A percentile compares a stretch with the other conserved stretches of the same genome.
Conservation (phyloP, 2,113 vertebrate species). For the Guaruba guarouba region DNA sequence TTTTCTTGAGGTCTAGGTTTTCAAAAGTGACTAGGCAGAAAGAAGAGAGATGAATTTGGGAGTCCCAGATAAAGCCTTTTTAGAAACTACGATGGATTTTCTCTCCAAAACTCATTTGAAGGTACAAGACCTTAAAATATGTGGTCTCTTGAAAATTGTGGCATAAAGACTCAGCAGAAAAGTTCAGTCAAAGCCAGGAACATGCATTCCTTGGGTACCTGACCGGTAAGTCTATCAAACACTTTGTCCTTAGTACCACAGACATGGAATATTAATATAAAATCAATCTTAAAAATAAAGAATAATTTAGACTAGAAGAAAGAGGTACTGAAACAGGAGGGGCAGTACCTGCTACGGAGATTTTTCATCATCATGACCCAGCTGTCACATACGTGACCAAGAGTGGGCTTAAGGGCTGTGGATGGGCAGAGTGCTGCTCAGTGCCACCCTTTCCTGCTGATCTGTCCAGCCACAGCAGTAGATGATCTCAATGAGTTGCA, state of each 20-base stretch:
- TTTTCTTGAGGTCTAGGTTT: neutral
- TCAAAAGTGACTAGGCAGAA: neutral
- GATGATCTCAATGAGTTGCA: neutral
- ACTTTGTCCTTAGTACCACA: neutral
- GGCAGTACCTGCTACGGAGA: neutral
- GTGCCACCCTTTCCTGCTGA: neutral
- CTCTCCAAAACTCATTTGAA: neutral
- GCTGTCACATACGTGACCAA: neutral
- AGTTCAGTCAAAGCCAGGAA: neutral
- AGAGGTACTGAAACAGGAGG: neutral
- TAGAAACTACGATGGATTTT: neutral
- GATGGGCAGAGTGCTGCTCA: neutral
- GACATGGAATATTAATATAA: neutral
- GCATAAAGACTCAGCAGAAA: neutral
- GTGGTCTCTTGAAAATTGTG: neutral
- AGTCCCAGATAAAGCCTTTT: neutral
- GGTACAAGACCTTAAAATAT: neutral
- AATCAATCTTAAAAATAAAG: neutral
- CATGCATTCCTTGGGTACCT: neutral
- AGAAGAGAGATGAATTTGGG: neutral
- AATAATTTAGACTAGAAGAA: neutral
- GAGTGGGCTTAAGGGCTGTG: neutral
- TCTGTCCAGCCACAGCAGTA: neutral
- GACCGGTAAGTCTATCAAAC: neutral
- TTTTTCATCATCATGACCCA: neutral